Percentiles rank a stretch among this genome's conserved stretches.
phyloP scores from a whole-genome alignment of 1,140 invertebrate genomes.

The Trinorchestia longiramus region DNA sequence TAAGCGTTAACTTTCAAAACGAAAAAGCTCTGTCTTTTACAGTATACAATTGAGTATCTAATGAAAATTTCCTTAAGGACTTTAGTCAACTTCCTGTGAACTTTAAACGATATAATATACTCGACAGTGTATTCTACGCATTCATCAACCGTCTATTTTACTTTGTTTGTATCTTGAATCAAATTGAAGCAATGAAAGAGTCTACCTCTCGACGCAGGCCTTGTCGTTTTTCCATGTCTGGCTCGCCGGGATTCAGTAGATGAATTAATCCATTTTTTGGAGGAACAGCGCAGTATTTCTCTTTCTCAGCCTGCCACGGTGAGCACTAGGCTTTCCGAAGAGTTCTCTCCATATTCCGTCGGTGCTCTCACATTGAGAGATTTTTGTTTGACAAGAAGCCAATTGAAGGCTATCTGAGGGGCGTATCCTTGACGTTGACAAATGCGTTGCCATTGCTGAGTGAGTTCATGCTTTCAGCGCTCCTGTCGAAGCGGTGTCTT shows the following conservation, averaged over 20 bases:
- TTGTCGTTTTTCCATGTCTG: neutral
- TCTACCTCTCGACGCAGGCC: neutral
- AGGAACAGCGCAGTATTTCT: neutral
- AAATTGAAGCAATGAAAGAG: neutral
- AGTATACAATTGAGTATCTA: neutral
- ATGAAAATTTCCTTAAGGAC: neutral
- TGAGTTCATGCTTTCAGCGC: neutral
- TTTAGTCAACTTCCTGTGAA: neutral
- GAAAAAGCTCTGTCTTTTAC: neutral
- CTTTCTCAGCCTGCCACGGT: neutral
- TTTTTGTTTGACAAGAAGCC: conserved; percentile 51
- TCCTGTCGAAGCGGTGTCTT: neutral
- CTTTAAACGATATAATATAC: neutral
- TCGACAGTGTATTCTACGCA: neutral
- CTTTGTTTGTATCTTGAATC: neutral
- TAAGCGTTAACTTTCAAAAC: neutral
- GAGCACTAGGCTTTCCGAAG: neutral
- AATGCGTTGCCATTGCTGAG: neutral
- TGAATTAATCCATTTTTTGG: neutral
- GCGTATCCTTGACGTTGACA: conserved; percentile 32
- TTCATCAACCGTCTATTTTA: neutral
- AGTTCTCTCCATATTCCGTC: conserved; percentile 12
- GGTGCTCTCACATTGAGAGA: conserved; percentile 20
- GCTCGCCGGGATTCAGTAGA: neutral
- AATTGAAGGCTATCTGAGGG: conserved; percentile 27